Conservation (phyloP, 2,113 vertebrate species). For the Vimba vimba region DNA sequence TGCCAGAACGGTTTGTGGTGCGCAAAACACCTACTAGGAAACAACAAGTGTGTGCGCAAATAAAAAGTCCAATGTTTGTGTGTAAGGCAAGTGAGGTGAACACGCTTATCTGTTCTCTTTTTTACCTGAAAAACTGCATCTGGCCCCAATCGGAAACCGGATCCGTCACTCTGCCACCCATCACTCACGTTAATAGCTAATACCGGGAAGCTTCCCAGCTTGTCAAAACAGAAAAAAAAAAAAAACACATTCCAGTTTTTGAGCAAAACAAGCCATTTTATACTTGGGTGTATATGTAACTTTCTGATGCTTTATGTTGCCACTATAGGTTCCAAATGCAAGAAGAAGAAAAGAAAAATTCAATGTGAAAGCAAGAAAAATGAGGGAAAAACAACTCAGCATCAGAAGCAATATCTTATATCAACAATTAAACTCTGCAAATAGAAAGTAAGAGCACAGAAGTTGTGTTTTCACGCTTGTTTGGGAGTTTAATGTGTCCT, state of each 20-base stretch:
- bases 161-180: conserved; percentile 16
- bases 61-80: background rate
- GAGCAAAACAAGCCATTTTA: background rate
- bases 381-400: background rate
- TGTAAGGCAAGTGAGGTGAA: background rate
- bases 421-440: background rate
- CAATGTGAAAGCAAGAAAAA: background rate
- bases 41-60: background rate
- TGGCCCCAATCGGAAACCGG: background rate
- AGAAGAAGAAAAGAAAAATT: background rate
- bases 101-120: background rate
- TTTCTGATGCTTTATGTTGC: background rate
- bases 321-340: background rate
- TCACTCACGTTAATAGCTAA: background rate
- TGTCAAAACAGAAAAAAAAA: background rate
- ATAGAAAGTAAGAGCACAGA: conserved; percentile 7
- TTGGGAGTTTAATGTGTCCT: background rate
- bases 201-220: background rate
- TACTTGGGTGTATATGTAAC: background rate
- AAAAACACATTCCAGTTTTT: background rate
- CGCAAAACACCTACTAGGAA: background rate
- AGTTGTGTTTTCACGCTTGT: background rate
- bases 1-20: background rate
- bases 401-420: conserved; percentile 15
- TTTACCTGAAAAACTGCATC: background rate